Base-by-base conservation (phyloP, 2,113 vertebrate species). In the Phyllopteryx taeniolatus region DNA sequence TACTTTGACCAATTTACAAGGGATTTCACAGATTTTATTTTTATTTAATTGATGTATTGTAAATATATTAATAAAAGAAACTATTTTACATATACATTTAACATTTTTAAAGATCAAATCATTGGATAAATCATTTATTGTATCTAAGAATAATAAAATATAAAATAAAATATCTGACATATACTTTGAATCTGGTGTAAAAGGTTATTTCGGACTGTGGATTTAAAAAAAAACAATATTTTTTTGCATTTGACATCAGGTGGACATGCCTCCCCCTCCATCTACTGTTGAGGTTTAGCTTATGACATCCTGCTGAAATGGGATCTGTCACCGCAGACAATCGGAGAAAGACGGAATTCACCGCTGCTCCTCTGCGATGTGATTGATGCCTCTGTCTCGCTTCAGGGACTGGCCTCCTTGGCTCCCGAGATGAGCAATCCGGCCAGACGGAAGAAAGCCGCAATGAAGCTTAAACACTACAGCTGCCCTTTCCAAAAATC, bases 311-410 rank as follows among this genome's bases (percentile, higher is more conserved):
- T 13, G 54, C 53, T 57, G 8, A 67, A 73, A 75, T 68, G 35
- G 20, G 60, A 73, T 76, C 33, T 71, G 78, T 64, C 72, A 57
- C 46, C 43, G 54, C 20, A 33, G 4, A 51, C 39, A 54, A 53
- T 85, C 39, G 53, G 17, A 12, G 39, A 43, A 46, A 46, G 57
- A 49, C 57, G 0, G 35, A 14, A 43, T 65, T n/a, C 71, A 68
- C 62, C 47, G 61, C 33, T 15, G 11, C 65, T 47, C 14, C 68
- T 75, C 70, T 68, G 77, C 60, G 78, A 81, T 56, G 70, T 35
- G 65, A 83, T 75, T 79, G 78, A 84, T 83, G 66, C 64, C 12
- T 43, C 57, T 12, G 78, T 47, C 39, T 19, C 82, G 62, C 64
- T 82, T 78, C 42, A 56, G 27, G 59, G 63, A 72, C 68, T 67